These are phyloP conservation scores for Leucophenga maculata DNA, from an alignment of 2,888 invertebrate genomes.

Conservation along the genomic window DNA sequence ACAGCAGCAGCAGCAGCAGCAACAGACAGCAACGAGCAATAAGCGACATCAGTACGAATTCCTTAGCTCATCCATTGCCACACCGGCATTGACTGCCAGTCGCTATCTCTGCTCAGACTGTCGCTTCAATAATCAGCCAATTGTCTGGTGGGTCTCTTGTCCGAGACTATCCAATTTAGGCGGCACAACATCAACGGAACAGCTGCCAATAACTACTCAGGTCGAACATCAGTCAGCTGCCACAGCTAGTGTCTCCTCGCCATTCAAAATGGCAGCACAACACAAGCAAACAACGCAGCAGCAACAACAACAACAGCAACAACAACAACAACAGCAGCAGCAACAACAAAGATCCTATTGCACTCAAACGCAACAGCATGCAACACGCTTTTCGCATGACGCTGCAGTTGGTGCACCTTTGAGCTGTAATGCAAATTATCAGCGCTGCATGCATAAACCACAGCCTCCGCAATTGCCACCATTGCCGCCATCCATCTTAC, in stretches of 20 bases:
- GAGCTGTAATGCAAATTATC: background rate
- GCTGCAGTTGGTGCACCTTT: background rate
- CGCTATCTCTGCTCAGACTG: slow-evolving; percentile 68
- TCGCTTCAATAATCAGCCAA: slow-evolving; percentile 69
- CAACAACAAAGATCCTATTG: slow-evolving; percentile 7
- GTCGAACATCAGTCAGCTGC: background rate
- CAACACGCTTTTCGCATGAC: slow-evolving; percentile 25
- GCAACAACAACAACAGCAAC: slow-evolving; percentile 31
- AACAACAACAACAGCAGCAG: slow-evolving; percentile 23
- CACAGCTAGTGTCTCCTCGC: no score
- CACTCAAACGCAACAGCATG: slow-evolving; percentile 11
- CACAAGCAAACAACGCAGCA: slow-evolving; percentile 22
- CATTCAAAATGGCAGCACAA: slow-evolving; percentile 6
- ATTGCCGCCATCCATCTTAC: slow-evolving; percentile 48
- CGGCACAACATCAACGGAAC: slow-evolving; percentile 37
- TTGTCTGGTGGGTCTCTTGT: slow-evolving; percentile 72
- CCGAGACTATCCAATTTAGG: slow-evolving; percentile 67
- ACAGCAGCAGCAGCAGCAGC: slow-evolving; percentile 25
- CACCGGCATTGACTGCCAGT: slow-evolving; percentile 41
- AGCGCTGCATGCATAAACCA: slow-evolving; percentile 24
- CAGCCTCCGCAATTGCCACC: slow-evolving; percentile 34
- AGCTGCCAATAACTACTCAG: slow-evolving; percentile 22
- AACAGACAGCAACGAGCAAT: slow-evolving; percentile 13
- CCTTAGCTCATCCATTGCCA: slow-evolving; percentile 28
- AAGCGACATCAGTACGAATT: slow-evolving; percentile 25